Conservation (phyloP, 2,797 vertebrate genomes). For the Thamnophis elegans region DNA sequence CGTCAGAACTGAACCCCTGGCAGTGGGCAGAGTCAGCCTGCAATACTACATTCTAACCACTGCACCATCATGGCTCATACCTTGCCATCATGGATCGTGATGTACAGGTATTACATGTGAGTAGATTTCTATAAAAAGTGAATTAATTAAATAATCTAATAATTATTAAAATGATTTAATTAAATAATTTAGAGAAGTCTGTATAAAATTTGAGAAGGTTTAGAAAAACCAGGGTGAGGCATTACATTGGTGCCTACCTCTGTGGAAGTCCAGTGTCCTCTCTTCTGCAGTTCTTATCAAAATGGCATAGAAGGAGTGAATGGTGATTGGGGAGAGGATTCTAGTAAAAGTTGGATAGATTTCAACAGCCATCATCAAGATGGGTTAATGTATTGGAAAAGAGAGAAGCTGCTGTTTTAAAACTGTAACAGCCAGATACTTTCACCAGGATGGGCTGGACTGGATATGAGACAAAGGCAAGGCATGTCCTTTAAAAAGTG, state of each 20-base stretch:
- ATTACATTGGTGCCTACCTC: background rate
- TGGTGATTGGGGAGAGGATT: background rate
- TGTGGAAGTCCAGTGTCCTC: background rate
- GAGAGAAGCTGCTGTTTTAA: background rate
- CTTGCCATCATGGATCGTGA: background rate
- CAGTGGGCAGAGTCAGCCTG: background rate
- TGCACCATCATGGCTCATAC: background rate
- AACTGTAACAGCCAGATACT: background rate
- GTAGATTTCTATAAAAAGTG: background rate
- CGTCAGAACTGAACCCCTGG: background rate
- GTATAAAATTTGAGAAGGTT: background rate
- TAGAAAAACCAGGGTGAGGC: background rate
- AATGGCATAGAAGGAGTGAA: background rate
- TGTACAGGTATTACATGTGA: background rate
- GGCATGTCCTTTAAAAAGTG: background rate
- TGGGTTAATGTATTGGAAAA: background rate
- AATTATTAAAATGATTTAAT: background rate
- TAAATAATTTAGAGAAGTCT: background rate
- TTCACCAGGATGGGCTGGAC: background rate
- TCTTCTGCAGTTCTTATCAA: background rate
- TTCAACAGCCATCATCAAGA: background rate
- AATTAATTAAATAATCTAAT: background rate
- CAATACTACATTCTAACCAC: background rate
- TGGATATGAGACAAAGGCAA: background rate
- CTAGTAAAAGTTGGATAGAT: background rate